These are phyloP conservation scores for Pteria penguin DNA, from an alignment of 2,888 invertebrate genomes.

Conservation along the genomic window DNA sequence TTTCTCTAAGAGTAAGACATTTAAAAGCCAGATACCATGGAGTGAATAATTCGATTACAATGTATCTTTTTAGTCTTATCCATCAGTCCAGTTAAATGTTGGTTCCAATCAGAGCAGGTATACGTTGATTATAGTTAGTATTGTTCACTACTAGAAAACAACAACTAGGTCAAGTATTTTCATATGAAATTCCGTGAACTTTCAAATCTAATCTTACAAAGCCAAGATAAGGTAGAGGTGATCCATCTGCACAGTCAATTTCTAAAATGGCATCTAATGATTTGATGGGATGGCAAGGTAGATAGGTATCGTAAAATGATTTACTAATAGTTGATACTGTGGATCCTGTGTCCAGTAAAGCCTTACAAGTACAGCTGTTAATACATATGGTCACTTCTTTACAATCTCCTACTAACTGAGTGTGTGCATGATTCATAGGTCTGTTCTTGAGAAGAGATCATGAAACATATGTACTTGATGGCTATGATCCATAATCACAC, in stretches of 20 bases:
- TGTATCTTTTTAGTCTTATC: not conserved
- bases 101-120: not conserved
- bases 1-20: too few relatives aligned
- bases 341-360: too few relatives aligned
- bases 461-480: too few relatives aligned
- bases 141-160: not conserved
- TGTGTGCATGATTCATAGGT: too few relatives aligned
- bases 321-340: too few relatives aligned
- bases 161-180: not conserved
- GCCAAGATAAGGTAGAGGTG: not conserved
- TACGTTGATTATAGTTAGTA: not conserved
- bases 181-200: not conserved
- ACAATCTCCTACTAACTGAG: too few relatives aligned
- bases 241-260: not conserved
- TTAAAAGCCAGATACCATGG: too few relatives aligned
- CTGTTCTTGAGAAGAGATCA: too few relatives aligned
- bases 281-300: not conserved
- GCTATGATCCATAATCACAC: too few relatives aligned
- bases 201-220: not conserved
- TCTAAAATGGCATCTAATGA: not conserved
- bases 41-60: not conserved
- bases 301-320: not conserved
- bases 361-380: too few relatives aligned
- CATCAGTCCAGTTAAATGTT: not conserved
- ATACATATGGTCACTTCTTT: too few relatives aligned